These are phyloP conservation scores for Sesamia inferens DNA, from an alignment of 2,888 invertebrate genomes.

Conservation along the genomic window DNA sequence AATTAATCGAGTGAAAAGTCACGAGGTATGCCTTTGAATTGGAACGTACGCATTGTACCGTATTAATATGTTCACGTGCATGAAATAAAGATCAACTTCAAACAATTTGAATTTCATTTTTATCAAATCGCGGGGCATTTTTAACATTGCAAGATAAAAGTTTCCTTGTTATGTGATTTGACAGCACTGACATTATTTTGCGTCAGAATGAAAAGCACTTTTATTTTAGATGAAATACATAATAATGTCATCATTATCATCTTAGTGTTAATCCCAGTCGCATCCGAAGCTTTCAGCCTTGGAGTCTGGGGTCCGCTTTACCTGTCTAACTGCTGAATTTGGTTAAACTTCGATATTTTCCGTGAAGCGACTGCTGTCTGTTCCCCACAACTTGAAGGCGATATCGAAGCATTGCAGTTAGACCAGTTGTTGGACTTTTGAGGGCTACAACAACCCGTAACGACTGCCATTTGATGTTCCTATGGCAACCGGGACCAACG, in stretches of 20 bases:
- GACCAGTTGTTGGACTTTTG: too few species aligned
- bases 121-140: slow-evolving; percentile 47
- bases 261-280: too few species aligned
- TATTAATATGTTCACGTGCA: slow-evolving; percentile 59
- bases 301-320: too few species aligned
- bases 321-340: too few species aligned
- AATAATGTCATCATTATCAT: neutral
- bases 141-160: slow-evolving; percentile 37
- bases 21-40: slow-evolving; percentile 57
- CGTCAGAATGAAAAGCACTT: slow-evolving; percentile 2
- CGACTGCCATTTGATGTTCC: too few species aligned
- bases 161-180: slow-evolving; percentile 42
- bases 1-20: slow-evolving; percentile 59
- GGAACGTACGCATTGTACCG: slow-evolving; percentile 58
- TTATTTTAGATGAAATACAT: slow-evolving; percentile 13
- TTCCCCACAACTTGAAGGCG: too few species aligned
- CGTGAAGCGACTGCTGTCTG: too few species aligned
- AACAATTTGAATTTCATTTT: slow-evolving; percentile 58
- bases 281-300: too few species aligned
- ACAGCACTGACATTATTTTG: slow-evolving; percentile 34
- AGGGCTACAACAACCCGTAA: too few species aligned
- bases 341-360: too few species aligned
- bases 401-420: too few species aligned
- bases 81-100: slow-evolving; percentile 62
- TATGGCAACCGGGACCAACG: too few species aligned